Evolutionary conservation across 1,140 invertebrate species (phyloP).

Genomic region (Portunus trituberculatus): DNA sequence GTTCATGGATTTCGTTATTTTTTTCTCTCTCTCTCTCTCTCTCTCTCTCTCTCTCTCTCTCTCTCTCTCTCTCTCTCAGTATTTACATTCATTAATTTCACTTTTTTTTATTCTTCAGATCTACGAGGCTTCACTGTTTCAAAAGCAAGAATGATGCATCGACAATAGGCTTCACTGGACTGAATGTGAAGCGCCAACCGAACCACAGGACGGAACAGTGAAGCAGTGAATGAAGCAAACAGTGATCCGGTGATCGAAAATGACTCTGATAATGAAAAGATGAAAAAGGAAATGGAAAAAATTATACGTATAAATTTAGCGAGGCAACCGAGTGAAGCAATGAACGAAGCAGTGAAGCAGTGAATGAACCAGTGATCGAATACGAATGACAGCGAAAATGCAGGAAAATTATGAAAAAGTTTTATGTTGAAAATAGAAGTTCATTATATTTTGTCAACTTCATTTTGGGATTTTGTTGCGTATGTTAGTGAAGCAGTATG

Average conservation of each 20-base stretch:
- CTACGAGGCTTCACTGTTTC: background rate
- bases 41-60: background rate
- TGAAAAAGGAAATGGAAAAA: background rate
- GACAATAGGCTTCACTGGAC: background rate
- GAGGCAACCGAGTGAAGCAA: background rate
- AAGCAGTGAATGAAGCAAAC: background rate
- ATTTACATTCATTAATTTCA: conserved; percentile 8
- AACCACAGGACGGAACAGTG: background rate
- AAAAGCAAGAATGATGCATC: background rate
- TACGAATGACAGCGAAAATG: background rate
- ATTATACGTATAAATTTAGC: background rate
- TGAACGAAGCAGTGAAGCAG: background rate
- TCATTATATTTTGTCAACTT: too few relatives aligned
- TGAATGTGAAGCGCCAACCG: background rate
- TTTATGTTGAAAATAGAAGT: too few relatives aligned
- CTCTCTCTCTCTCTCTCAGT: background rate
- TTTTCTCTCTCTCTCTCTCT: too few relatives aligned
- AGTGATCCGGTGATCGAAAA: background rate
- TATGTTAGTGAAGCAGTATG: too few relatives aligned
- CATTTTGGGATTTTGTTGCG: too few relatives aligned
- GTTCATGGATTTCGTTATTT: too few relatives aligned
- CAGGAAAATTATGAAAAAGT: background rate
- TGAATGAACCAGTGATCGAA: background rate
- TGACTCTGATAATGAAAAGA: background rate
- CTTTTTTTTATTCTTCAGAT: background rate